Evolutionary conservation across 2,797 vertebrate species (phyloP).

Genomic region (Sebastes iracundus): DNA sequence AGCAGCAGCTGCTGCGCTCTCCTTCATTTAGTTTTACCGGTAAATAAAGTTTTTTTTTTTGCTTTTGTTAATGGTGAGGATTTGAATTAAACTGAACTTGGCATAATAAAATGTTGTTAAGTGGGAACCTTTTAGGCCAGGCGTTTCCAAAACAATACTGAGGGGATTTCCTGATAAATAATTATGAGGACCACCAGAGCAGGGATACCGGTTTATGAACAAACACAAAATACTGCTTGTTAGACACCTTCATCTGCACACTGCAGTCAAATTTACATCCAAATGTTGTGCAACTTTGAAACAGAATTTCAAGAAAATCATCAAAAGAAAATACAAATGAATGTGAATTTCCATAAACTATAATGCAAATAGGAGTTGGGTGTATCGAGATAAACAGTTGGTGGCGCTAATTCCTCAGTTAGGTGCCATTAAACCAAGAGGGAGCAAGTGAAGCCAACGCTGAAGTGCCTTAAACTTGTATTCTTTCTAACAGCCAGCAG

Average conservation of each 20-base stretch:
- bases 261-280: neutral
- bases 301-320: neutral
- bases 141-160: neutral
- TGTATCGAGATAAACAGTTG: neutral
- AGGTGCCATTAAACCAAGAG: too few relatives aligned
- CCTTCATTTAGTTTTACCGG: conserved; percentile 30
- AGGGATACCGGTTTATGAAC: neutral
- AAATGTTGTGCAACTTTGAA: neutral
- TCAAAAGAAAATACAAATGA: neutral
- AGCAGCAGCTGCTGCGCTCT: conserved; percentile 36
- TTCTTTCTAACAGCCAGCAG: too few relatives aligned
- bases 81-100: neutral
- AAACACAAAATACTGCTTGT: neutral
- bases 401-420: neutral
- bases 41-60: neutral
- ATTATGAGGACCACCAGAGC: neutral
- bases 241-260: neutral
- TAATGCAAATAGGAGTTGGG: neutral
- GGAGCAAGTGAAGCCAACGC: too few relatives aligned
- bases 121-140: neutral
- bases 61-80: neutral
- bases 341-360: neutral
- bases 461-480: too few relatives aligned
- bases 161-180: neutral
- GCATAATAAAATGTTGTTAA: neutral